Base-by-base conservation (phyloP, 30 jellyfish, hydroid and myxozoan species). In the Hydractinia symbiolongicarpus region DNA sequence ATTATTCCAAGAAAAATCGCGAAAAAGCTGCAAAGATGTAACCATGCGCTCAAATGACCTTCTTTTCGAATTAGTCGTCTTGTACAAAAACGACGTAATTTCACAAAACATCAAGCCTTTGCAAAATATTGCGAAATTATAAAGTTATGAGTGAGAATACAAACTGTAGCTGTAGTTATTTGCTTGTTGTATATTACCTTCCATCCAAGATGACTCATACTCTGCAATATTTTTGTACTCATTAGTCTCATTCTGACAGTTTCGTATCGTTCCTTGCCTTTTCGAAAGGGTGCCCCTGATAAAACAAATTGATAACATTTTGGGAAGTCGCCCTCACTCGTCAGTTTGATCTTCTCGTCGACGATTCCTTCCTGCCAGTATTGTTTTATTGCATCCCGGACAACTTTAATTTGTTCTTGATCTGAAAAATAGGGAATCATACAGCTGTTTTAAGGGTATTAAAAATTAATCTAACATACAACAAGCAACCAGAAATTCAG, bases 161-260 rank as follows among this genome's bases (percentile, higher is more conserved):
- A 30, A 30, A 30, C 44, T 2, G 44, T 2, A 30, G 44, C 44
- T 30, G 44, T 30, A 30, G 44, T 30, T 30, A 30, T 2, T 30
- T 30, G 1, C 44, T 30, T 30, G 44, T 30, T 30, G 9, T 13
- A 1, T n/a, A 44, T 64, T 6, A 64, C 74, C 16, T 64, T 64
- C 74, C 74, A 64, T 6, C 74, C 74, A n/a, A 64, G 40, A 44
- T 7, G 7, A 13, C 74, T 6, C 40, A 64, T n/a, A 64, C 74
- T 64, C 40, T 64, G 74, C 74, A 64, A 64, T n/a, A 64, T 64
- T 13, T 64, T 64, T n/a, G 74, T 64, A n/a, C 6, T 51, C 74
- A 64, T 64, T 13, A 64, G 40, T 64, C 74, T 64, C 7, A 64
- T 64, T 64, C 40, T 51, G 40, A 64, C 74, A 6, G 74, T n/a